Base-by-base conservation (phyloP, 1,140 invertebrate genomes). In the Monomorium pharaonis region DNA sequence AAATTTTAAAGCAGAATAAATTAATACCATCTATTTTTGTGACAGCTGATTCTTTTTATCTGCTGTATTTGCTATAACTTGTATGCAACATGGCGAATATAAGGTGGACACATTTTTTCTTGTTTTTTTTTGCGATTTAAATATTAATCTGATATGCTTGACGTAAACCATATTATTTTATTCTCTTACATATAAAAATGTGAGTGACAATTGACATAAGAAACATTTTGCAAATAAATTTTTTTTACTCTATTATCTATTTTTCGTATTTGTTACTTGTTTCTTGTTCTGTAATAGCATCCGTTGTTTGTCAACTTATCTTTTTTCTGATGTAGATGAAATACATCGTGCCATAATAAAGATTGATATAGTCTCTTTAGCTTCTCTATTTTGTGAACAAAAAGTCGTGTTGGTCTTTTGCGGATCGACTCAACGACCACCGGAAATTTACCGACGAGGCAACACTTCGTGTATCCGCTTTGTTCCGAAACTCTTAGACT, bases 391-490 rank as follows among this genome's bases (percentile, higher is more conserved):
- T 1, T 21, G 27, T 30, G 54, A 88, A 85, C 85, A 89, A 92
- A n/a, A 92, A 84, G 86, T 87, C 18, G 47, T 65, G 86, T 86
- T 77, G 44, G 60, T 30, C 87, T 86, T 89, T 89, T 84, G 75
- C 77, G 16, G 21, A 21, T 75, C 60, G 51, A 63, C 58, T 67
- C 72, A 49, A 62, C 74, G 72, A 69, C 44, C 44, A 21, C 42
- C 63, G 75, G 88, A 86, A 91, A 89, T 88, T 91, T 86, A 88
- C 63, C 88, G 72, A 37, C 67, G 63, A 60, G 16, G n/a, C 63
- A 60, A n/a, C 49, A 54, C 18, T 76, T 33, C n/a, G 27, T 33
- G 60, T 16, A 37, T 62, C 21, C 33, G 27, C 67, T 67, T 81
- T 72, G 49, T 72, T 56, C 18, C 51, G 33, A 89, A 89, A 88